Base-by-base conservation (phyloP, 2,797 vertebrate genomes). In the Anabas testudineus region DNA sequence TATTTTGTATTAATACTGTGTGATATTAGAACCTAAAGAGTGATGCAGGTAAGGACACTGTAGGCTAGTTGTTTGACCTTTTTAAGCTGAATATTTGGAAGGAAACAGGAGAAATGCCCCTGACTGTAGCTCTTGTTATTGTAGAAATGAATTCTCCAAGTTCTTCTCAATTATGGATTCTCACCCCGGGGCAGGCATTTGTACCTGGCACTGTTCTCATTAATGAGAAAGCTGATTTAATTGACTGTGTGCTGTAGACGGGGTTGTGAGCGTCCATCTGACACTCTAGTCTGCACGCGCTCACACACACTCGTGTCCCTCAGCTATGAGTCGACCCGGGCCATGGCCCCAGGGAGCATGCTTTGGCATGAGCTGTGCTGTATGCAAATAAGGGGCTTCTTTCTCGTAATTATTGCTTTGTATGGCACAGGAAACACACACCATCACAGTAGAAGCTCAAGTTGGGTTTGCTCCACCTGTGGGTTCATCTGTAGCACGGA, bases 151-250 rank as follows among this genome's bases (percentile, higher is more conserved):
- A 84, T 82, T 81, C 71, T 81, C 59, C 51, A 74, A 83, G 73
- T 89, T 91, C 71, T 54, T 54, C 83, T 91, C 80, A 81, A 90
- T 93, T 93, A 91, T 89, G 78, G 69, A 92, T 91, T 80, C 80
- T 84, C 67, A 88, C 88, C 85, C 54, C 59, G 51, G 83, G 91
- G 79, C 76, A 89, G 67, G 67, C 83, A 85, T 92, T 90, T 91
- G 87, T 91, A 92, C 88, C 90, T 91, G 80, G 73, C 83, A 80
- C 65, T 73, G 73, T 84, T 90, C 85, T 90, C 83, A 78, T 92
- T 91, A 92, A 90, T 80, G 79, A 90, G 71, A 62, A 73, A 84
- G 76, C 79, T 69, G 80, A 86, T 89, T 86, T 90, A 90, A 92
- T 89, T 88, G 86, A 87, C 82, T 80, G 72, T 70, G 67, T 82